Conservation (phyloP, 2,113 vertebrate genomes). For the Hippocampus comes region DNA sequence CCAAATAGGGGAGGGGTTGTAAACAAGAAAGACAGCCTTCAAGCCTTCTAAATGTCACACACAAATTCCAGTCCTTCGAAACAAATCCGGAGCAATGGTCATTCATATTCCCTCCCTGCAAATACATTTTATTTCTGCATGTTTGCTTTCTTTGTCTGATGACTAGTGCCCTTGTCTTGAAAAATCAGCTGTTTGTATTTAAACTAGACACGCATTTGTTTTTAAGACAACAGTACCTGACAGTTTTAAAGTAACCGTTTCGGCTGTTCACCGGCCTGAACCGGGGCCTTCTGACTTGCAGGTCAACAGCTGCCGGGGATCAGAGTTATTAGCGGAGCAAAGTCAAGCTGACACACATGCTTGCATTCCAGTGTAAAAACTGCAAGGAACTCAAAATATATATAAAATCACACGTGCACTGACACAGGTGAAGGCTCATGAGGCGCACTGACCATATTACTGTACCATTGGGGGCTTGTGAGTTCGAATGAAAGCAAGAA, state of each 20-base stretch:
- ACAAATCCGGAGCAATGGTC: not conserved
- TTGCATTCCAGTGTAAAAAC: constrained; percentile 11
- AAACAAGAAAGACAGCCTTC: constrained; percentile 54
- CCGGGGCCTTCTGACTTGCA: not conserved
- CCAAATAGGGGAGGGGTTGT: constrained; percentile 73
- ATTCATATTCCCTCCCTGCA: not conserved
- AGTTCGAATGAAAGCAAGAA: constrained; percentile 16
- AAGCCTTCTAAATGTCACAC: constrained; percentile 29
- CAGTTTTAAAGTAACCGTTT: not conserved
- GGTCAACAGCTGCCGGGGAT: constrained; percentile 52
- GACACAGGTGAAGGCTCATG: not conserved
- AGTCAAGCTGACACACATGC: constrained; percentile 30
- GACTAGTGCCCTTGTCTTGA: not conserved
- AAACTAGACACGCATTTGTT: not conserved
- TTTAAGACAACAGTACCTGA: not conserved
- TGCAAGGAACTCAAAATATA: not conserved
- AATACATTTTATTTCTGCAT: too few relatives aligned
- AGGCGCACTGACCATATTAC: not conserved
- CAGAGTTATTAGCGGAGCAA: constrained; percentile 51
- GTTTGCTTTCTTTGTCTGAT: not conserved
- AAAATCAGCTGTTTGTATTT: not conserved
- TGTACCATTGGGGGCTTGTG: not conserved
- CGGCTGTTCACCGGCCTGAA: not conserved
- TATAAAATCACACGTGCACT: not conserved
- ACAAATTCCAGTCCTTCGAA: constrained; percentile 9